Conservation (phyloP, 2,113 vertebrate genomes). For the Atrichornis clamosus region DNA sequence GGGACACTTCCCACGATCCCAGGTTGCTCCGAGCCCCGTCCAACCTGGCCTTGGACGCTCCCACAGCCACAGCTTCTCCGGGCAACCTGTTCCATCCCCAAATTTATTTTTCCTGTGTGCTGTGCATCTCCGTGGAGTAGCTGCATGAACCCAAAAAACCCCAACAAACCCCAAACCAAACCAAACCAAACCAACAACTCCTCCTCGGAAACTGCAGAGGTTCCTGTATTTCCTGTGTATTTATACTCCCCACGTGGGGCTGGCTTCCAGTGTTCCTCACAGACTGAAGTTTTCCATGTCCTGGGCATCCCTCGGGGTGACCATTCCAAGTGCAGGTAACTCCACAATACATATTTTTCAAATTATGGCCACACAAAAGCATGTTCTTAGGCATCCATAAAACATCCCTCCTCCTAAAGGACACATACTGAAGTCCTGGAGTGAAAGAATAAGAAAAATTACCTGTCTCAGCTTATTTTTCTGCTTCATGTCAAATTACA, state of each 20-base stretch:
- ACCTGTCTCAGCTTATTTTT: constrained; percentile 10
- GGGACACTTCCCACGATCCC: not conserved
- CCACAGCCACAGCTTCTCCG: not conserved
- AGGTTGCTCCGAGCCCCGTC: not conserved
- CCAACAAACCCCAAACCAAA: not conserved
- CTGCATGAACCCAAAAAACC: not conserved
- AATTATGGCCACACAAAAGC: not conserved
- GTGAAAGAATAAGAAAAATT: not conserved
- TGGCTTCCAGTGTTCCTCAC: not conserved
- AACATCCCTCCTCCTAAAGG: not conserved
- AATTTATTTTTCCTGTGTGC: not conserved
- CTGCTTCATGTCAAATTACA: not conserved
- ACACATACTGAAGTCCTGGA: not conserved
- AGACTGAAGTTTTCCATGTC: not conserved
- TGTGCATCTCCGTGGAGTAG: not conserved
- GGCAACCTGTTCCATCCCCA: not conserved
- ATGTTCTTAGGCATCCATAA: not conserved
- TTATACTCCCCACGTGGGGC: not conserved
- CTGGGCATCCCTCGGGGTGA: not conserved
- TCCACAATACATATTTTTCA: not conserved
- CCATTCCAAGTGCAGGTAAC: not conserved
- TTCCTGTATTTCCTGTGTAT: not conserved
- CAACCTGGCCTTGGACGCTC: not conserved
- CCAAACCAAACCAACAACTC: not conserved
- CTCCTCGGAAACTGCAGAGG: not conserved